Evolutionary conservation across 2,888 invertebrate species (phyloP), one percentile per base, ranked within the genome.

Genomic region (Liodrosophila aerea): DNA sequence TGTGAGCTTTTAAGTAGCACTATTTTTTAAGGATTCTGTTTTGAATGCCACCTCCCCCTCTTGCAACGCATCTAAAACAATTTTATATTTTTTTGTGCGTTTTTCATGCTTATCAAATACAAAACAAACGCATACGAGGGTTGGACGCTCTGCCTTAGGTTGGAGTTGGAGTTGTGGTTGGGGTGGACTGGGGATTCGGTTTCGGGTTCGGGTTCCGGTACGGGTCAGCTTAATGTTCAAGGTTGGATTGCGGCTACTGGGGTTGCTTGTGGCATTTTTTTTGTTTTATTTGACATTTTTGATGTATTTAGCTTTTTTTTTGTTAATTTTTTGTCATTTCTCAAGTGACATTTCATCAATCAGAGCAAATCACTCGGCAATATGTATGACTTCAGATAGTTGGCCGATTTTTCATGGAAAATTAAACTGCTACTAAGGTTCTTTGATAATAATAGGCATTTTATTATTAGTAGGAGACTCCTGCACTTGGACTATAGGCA

Each of bases 281-380:
- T 74, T 76, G 81, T 83, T 78, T 78, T 81, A 83, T 82, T 82
- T 83, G 72, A 64, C 68, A 82, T 82, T 83, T 82, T 73, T 73
- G 73, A 78, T 81, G 61, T 67, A 67, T 78, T 73, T 22, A 22
- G 22, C 22, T 75, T 76, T 37, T 75, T 76, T 37, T 63, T 67
- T 65, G 47, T 70, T 59, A 56, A 50, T 61, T 72, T 73, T 73
- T 62, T 61, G 51, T 58, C 54, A 54, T 34, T 59, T 43, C 65
- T 43, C 87, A 84, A 83, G 84, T 86, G 84, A 82, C 84, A 86
- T 85, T 86, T 87, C 87, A 87, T 88, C 87, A 88, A 88, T 88
- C 87, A 86, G 77, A 57, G 31, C 54, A 43, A 36, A 29, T 63
- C 60, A 64, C 50, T 41, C 31, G 52, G 34, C 65, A 64, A 31